Conservation (phyloP, 2,888 invertebrate species). For the Digitonthophagus gazella region DNA sequence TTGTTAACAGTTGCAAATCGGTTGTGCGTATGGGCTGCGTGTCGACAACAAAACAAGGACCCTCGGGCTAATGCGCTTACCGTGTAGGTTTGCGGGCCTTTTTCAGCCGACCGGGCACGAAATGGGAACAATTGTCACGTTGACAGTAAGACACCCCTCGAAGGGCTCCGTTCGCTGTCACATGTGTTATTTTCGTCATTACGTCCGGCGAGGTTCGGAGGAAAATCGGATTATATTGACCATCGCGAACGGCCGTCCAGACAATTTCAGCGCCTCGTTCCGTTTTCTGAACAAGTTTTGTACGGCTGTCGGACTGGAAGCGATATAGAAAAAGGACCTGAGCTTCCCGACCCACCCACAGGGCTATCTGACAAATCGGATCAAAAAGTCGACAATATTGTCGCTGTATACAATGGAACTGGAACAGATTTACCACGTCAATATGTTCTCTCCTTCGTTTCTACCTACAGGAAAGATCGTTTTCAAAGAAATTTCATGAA, state of each 20-base stretch:
- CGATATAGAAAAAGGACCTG: slow-evolving; percentile 52
- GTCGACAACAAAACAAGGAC: slow-evolving; percentile 8
- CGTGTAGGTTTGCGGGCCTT: slow-evolving; percentile 42
- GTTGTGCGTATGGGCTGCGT: background rate
- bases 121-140: slow-evolving; percentile 45
- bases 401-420: slow-evolving; percentile 50
- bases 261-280: slow-evolving; percentile 11
- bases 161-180: slow-evolving; percentile 42
- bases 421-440: slow-evolving; percentile 49
- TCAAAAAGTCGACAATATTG: slow-evolving; percentile 56
- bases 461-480: slow-evolving; percentile 2
- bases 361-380: slow-evolving; percentile 54
- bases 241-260: slow-evolving; percentile 35
- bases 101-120: slow-evolving; percentile 40
- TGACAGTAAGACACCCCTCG: slow-evolving; percentile 52
- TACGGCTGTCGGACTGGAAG: slow-evolving; percentile 39
- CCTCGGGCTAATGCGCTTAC: slow-evolving; percentile 47
- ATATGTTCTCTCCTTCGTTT: slow-evolving; percentile 36
- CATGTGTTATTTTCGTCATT: slow-evolving; percentile 54
- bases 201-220: slow-evolving; percentile 47
- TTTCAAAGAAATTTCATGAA: slow-evolving; percentile 1
- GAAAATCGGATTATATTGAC: slow-evolving; percentile 51
- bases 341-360: slow-evolving; percentile 51
- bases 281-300: slow-evolving; percentile 29
- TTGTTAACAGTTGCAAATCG: background rate